These are phyloP conservation scores for Aleiodes alternator DNA, from an alignment of 2,888 invertebrate genomes.

Conservation along the genomic window DNA sequence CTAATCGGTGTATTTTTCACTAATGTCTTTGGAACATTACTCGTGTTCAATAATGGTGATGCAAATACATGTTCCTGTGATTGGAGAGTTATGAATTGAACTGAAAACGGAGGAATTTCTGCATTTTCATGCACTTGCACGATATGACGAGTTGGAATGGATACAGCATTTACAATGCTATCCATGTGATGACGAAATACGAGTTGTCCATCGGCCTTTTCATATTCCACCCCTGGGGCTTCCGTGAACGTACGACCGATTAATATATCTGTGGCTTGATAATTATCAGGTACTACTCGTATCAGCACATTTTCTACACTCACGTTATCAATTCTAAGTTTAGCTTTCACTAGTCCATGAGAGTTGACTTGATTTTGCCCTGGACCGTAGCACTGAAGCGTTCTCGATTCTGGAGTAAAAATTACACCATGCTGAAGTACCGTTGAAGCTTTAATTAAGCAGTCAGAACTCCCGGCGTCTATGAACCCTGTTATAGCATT, in stretches of 20 bases:
- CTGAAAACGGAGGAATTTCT: conserved; percentile 17
- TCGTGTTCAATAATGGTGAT: too few relatives aligned
- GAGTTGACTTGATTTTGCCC: conserved; percentile 11
- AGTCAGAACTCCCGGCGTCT: conserved; percentile 58
- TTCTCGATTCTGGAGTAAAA: background rate
- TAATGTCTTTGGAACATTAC: too few relatives aligned
- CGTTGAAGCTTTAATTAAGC: conserved; percentile 52
- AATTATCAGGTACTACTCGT: conserved; percentile 41
- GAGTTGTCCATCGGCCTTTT: background rate
- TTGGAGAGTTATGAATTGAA: conserved; percentile 14
- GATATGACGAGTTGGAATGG: background rate
- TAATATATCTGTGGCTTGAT: conserved; percentile 32
- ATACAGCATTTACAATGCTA: too few relatives aligned
- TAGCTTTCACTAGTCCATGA: conserved; percentile 25
- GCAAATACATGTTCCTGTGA: background rate
- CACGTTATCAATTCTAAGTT: conserved; percentile 30
- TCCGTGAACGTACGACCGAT: conserved; percentile 36
- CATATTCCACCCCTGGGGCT: conserved; percentile 13
- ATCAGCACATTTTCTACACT: conserved; percentile 6
- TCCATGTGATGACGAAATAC: background rate
- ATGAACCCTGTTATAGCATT: conserved; percentile 42
- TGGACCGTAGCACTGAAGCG: conserved; percentile 29
- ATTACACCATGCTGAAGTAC: conserved; percentile 41
- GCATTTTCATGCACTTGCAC: background rate
- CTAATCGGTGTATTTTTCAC: too few relatives aligned